Conservation (phyloP, 2,113 vertebrate genomes). For the Buteo buteo region DNA sequence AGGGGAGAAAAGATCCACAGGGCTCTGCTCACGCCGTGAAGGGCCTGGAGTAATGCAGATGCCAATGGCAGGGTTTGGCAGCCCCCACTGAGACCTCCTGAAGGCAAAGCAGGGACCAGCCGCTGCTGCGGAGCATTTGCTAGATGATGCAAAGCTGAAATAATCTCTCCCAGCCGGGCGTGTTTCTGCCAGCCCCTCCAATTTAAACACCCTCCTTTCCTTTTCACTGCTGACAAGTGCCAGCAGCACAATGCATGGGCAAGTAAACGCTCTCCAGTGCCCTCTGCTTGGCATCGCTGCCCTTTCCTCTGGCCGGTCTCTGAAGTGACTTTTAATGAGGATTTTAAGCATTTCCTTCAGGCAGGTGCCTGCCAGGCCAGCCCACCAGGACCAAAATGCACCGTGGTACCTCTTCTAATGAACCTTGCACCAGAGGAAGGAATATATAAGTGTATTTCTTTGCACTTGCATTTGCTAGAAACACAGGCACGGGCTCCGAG, state of each 20-base stretch:
- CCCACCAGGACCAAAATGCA: not conserved
- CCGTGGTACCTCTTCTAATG: not conserved
- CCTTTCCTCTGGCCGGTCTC: not conserved
- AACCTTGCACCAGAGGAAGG: not conserved
- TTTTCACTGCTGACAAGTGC: not conserved
- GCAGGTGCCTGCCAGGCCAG: not conserved
- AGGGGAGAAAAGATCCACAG: not conserved
- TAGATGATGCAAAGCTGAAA: not conserved
- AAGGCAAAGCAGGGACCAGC: not conserved
- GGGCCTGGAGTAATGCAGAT: not conserved
- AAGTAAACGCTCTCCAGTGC: not conserved
- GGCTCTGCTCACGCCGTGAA: not conserved
- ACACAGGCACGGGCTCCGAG: accelerated
- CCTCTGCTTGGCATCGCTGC: not conserved
- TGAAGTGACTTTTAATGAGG: not conserved
- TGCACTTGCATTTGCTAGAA: not conserved
- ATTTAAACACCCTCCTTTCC: not conserved
- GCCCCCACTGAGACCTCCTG: not conserved
- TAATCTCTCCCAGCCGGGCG: accelerated
- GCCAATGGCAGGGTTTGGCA: not conserved
- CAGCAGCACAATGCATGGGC: not conserved
- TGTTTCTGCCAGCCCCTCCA: not conserved
- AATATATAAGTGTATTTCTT: accelerated
- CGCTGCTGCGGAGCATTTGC: not conserved
- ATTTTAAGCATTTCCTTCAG: not conserved